Base-by-base conservation (phyloP, 2,797 vertebrate genomes). In the Esox masquinongy region DNA sequence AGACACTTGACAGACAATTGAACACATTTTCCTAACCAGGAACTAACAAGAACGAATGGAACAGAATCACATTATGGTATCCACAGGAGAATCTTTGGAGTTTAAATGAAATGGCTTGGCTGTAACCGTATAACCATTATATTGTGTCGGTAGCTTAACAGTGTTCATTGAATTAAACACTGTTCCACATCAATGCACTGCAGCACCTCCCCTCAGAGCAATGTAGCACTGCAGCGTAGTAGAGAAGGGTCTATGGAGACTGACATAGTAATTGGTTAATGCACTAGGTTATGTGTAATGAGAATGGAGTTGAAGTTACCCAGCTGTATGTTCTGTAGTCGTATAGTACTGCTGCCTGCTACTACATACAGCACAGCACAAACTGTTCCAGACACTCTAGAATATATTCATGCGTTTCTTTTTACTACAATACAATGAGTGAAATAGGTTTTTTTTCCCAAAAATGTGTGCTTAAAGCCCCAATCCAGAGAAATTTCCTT, bases 281-380 rank as follows among this genome's bases (percentile, higher is more conserved):
- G 34, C 73, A 68, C 69, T 56, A 2, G 29, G 72, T 67, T 68
- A 70, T 67, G 63, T 49, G 70, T 67, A 68, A 72, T 19, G 24
- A 29, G 61, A 64, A 22, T 29, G 5, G 26, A 26, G n/a, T 17
- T 56, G 19, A n/a, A 22, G 19, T 56, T 56, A 22, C 53, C 7
- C 53, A 56, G 19, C 53, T 56, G 53, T 19, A 56, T 39, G 36
- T 39, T 39, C 36, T 56, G n/a, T 22, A n/a, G 53, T 56, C 7
- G n/a, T 56, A 19, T 56, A 56, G 19, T 6, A 22, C n/a, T 39
- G 36, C 17, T 53, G 50, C 36, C 50, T 56, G 19, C 1, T n/a
- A 56, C 51, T 53, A 53, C 7, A 53, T 53, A 53, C 51, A 53
- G 19, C 36, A 39, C 36, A 39, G 36, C 36, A 39, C 36, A 39